Evolutionary conservation across 2,113 vertebrate genomes (phyloP), one percentile per base, ranked within the genome.

Genomic region (Pao palembangensis): DNA sequence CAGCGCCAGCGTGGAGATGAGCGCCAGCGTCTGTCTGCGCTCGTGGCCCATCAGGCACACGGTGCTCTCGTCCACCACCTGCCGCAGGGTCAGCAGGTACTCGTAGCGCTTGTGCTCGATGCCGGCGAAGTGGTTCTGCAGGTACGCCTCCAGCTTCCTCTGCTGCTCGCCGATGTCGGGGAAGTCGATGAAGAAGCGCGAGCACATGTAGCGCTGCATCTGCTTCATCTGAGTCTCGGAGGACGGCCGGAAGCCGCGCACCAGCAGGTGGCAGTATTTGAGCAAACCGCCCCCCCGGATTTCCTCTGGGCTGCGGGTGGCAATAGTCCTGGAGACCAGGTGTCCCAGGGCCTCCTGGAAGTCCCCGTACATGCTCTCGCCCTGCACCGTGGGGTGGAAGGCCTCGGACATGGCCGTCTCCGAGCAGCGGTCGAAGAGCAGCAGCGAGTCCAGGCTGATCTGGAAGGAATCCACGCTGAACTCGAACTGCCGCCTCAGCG

Each of bases 31-130:
- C 88, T 98, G 96, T 34, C 96, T 85, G 62, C 96, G 91, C 80
- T 98, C 96, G 0, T 98, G 95, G 86, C 91, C 95, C 96, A 98
- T 98, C 41, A 98, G 94, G 85, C 96, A 98, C 67, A 98, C 95
- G 0, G 96, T 97, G 87, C 96, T 98, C 83, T 96, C 95, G 6
- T 96, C 93, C 68, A 98, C 96, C 79, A 98, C 95, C 5, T 82
- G 87, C 80, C 93, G 90, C 70, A 98, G 91, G 3, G 93, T 96
- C 84, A 94, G 90, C 79, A 98, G 90, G 85, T 93, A 98, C 69
- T 94, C 93, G 3, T 98, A 96, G 49, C 94, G 91, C 87, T 93
- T 94, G 75, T 91, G 90, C 57, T 93, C 92, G 74, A 95, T 93
- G 1, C 93, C 94, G 0, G 90, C 90, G 47, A 98, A 98, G 90